Evolutionary conservation across 2,797 vertebrate genomes (phyloP), one percentile per base, ranked within the genome.

Genomic region (Onychomys leucogaster): DNA sequence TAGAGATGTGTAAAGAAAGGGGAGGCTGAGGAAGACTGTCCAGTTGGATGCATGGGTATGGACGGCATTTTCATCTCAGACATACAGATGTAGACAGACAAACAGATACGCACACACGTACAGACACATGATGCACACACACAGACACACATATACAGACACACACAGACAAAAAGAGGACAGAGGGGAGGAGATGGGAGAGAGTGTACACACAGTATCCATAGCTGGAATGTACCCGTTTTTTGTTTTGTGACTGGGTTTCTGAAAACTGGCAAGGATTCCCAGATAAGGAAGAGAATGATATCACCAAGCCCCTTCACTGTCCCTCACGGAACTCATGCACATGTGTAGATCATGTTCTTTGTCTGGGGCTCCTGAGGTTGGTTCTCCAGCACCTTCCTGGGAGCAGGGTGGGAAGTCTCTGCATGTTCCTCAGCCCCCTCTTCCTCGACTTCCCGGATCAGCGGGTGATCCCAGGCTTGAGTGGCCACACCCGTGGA

Each of bases 211-310:
- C 2, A 13, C 29, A 25, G 14, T 78, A 41, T 69, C 12, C 63
- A 25, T 27, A 69, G 63, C 63, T 69, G 83, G 32, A 34, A 43
- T 1, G 25, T 1, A 12, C 5, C 8, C 29, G 17, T 63, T 55
- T 29, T 81, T 29, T 57, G 41, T 67, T 75, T 49, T 73, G 41
- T 32, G 34, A 83, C 32, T 14, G 17, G 11, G 17, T 69, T 77
- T 77, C n/a, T 49, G 65, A 41, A 85, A 81, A 29, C 59, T 63
- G 67, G 90, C 88, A 88, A 71, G 17, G 46, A 52, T 12, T 84
- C 29, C n/a, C 65, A 80, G 37, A 3, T 32, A 27, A 71, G 14
- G 55, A 23, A 59, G 9, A 41, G 21, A 65, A 6, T 3, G 76
- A 7, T 3, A 12, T 6, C 32, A 23, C 23, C 13, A 6, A 57